phyloP scores from a whole-genome alignment of 2,888 invertebrate genomes.

The Pandemis corylana region DNA sequence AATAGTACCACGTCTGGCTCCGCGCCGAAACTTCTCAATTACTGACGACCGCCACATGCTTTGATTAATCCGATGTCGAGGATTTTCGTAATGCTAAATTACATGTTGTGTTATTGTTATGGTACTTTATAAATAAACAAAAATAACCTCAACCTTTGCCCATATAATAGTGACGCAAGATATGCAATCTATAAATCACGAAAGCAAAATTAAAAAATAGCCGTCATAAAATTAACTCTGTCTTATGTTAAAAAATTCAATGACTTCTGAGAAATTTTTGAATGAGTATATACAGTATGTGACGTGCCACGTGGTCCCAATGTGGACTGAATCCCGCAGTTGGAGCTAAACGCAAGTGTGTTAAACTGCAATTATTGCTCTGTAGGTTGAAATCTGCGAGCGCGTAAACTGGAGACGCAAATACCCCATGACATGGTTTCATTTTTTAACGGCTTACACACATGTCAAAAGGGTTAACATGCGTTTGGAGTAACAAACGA shows the following conservation, averaged over 20 bases:
- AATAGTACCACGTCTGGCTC: conserved; percentile 57
- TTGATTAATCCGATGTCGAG: conserved; percentile 24
- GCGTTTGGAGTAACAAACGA: conserved; percentile 6
- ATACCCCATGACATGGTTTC: conserved; percentile 32
- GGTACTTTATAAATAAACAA: conserved; percentile 11
- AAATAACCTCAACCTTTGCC: conserved; percentile 26
- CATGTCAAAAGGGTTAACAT: conserved; percentile 22
- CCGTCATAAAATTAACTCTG: background rate
- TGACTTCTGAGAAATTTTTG: background rate
- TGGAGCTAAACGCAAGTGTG: background rate
- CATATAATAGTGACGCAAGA: background rate
- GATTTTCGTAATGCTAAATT: conserved; percentile 23
- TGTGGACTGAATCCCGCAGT: background rate
- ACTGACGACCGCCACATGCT: conserved; percentile 49
- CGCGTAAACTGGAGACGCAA: conserved; percentile 21
- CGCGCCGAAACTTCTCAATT: conserved; percentile 56
- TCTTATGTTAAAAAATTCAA: background rate
- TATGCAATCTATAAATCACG: background rate
- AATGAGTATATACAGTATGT: background rate
- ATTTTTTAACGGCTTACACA: conserved; percentile 31
- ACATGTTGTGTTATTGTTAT: conserved; percentile 14
- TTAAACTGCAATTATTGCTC: conserved; percentile 10
- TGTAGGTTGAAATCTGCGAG: conserved; percentile 20
- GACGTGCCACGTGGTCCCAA: background rate
- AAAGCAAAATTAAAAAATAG: background rate